These are phyloP conservation scores for Cladopsammia gracilis DNA, from an alignment of 64 coral and sea anemone genomes.

Conservation along the genomic window DNA sequence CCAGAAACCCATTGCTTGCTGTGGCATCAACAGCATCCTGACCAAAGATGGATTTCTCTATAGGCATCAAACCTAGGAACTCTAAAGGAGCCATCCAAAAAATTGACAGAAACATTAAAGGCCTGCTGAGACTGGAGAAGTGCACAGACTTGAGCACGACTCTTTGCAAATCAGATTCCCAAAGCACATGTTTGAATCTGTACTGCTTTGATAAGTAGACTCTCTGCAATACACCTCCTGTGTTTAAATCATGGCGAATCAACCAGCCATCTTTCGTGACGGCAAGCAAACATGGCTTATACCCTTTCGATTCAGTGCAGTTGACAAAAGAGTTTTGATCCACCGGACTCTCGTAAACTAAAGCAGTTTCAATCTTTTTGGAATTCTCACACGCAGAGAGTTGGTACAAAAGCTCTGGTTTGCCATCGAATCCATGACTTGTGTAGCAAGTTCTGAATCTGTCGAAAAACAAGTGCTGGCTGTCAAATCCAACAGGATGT, in stretches of 20 bases:
- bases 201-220: constrained; percentile 76
- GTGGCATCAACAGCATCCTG: constrained; percentile 80
- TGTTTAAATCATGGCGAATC: constrained; percentile 67
- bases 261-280: constrained; percentile 81
- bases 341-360: constrained; percentile 88
- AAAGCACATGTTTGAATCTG: constrained; percentile 88
- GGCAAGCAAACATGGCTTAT: constrained; percentile 63
- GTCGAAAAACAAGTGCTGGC: constrained; percentile 86
- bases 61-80: constrained; percentile 75
- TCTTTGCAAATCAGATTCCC: constrained; percentile 90
- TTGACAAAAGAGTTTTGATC: constrained; percentile 74
- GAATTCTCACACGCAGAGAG: constrained; percentile 55
- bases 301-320: constrained; percentile 37
- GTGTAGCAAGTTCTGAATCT: constrained; percentile 84
- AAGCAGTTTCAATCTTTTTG: constrained; percentile 83
- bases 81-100: constrained; percentile 83
- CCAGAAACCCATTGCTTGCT: constrained; percentile 70
- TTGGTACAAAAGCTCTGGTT: constrained; percentile 81
- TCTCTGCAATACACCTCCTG: constrained; percentile 66
- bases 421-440: constrained; percentile 39
- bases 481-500: constrained; percentile 87
- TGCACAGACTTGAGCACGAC: constrained; percentile 87
- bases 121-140: neutral
- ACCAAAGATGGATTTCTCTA: constrained; percentile 82
- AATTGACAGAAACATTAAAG: constrained; percentile 79